Percentiles rank a stretch among this genome's conserved stretches.
phyloP scores from a whole-genome alignment of 2,888 invertebrate genomes.

The Silvanus unidentatus region DNA sequence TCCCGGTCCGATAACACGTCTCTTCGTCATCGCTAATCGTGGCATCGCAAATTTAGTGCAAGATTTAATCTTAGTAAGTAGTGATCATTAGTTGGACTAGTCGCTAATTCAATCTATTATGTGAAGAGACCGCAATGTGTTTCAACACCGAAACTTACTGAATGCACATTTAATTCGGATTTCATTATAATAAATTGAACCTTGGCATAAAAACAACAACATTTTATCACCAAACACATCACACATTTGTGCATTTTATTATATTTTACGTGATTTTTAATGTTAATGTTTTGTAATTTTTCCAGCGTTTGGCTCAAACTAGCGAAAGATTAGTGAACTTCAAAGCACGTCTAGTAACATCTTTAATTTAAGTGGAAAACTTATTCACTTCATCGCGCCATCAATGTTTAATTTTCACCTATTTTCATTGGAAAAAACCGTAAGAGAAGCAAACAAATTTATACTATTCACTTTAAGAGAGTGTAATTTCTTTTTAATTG shows the following conservation, averaged over 20 bases:
- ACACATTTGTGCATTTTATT: not conserved
- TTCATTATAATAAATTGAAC: not conserved
- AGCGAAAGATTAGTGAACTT: conserved; percentile 89
- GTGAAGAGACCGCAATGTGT: not conserved
- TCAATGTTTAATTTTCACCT: conserved; percentile 4
- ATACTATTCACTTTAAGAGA: not conserved
- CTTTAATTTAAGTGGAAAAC: conserved; percentile 69
- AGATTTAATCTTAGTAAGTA: conserved; percentile 76
- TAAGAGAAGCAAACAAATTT: too few species aligned
- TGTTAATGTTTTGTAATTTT: conserved; percentile 18
- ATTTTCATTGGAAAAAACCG: too few species aligned
- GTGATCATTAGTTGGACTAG: too few species aligned
- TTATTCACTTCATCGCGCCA: conserved; percentile 19
- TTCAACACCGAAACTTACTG: not conserved
- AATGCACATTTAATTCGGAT: not conserved
- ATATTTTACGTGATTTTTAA: not conserved
- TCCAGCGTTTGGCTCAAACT: conserved; percentile 76
- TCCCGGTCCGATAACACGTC: conserved; percentile 79
- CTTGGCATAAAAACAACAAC: not conserved
- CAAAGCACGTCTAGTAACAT: conserved; percentile 85
- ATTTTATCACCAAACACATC: too few species aligned
- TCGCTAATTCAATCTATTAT: conserved; percentile 1
- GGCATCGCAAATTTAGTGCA: conserved; percentile 82
- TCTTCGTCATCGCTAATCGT: conserved; percentile 81
- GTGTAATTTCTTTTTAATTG: conserved; percentile 5